Evolutionary conservation across 1,140 invertebrate genomes (phyloP).

Genomic region (Oryctes rhinoceros): DNA sequence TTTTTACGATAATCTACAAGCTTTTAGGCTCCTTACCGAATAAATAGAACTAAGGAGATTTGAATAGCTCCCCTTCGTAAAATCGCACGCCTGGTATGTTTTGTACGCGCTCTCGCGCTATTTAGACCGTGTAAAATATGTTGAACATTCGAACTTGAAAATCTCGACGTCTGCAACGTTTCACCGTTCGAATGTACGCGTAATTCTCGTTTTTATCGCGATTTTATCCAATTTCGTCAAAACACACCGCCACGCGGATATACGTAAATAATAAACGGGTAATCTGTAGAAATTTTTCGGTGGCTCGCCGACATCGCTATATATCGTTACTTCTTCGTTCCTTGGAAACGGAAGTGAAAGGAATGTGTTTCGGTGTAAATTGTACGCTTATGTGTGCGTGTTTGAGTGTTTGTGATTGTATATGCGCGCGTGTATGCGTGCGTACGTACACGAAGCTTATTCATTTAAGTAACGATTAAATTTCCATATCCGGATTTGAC

Average conservation of each 20-base stretch:
- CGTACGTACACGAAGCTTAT: neutral
- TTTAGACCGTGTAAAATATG: conserved; percentile 31
- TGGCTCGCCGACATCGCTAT: neutral
- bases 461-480: neutral
- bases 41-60: no score
- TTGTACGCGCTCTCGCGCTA: neutral
- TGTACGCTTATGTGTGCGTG: neutral
- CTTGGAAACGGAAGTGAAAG: conserved; percentile 20
- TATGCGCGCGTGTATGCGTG: neutral
- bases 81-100: no score
- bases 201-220: neutral
- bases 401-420: neutral
- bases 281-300: neutral
- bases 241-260: neutral
- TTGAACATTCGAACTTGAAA: conserved; percentile 30
- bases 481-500: conserved; percentile 4
- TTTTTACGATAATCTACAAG: no score
- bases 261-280: neutral
- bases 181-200: neutral
- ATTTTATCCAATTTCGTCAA: neutral
- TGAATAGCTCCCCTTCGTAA: no score
- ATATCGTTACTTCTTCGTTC: neutral
- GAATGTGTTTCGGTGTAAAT: neutral
- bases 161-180: neutral
- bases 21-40: no score